phyloP scores from a whole-genome alignment of 1,140 invertebrate species.

The Drosophila tristis region DNA sequence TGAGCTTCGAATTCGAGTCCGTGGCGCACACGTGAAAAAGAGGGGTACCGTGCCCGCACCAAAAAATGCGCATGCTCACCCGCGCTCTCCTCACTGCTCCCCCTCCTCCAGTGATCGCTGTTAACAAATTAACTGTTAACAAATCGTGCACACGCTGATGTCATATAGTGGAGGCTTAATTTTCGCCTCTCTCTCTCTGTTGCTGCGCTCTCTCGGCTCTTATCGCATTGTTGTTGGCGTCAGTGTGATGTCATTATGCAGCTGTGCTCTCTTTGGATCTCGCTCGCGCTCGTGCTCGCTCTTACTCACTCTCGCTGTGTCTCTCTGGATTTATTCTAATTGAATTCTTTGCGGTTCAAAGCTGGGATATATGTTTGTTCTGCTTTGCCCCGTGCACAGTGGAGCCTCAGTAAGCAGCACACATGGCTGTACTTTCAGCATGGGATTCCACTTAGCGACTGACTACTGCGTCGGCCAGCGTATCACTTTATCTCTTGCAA shows the following conservation, averaged over 20 bases:
- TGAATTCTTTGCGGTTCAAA: constrained; percentile 70
- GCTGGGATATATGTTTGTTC: constrained; percentile 67
- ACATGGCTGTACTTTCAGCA: no score
- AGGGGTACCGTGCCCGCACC: neutral
- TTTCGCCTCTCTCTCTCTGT: constrained; percentile 19
- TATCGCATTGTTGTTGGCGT: constrained; percentile 21
- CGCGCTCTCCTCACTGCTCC: neutral
- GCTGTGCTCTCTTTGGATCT: constrained; percentile 8
- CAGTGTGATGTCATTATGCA: constrained; percentile 60
- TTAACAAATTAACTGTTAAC: constrained; percentile 71
- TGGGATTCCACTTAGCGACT: no score
- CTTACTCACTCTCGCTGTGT: constrained; percentile 14
- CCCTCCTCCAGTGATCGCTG: constrained; percentile 38
- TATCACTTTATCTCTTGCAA: constrained; percentile 51
- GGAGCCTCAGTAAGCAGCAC: neutral
- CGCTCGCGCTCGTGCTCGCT: neutral
- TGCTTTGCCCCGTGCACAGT: constrained; percentile 30
- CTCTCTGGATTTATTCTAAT: constrained; percentile 66
- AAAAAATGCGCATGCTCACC: constrained; percentile 10
- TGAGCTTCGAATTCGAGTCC: neutral
- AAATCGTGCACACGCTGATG: constrained; percentile 82
- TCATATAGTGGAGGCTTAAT: constrained; percentile 54
- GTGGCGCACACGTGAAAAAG: constrained; percentile 14
- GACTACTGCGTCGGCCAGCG: constrained; percentile 5
- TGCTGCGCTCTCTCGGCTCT: neutral